Evolutionary conservation across 2,888 invertebrate genomes (phyloP).

Genomic region (Oxytorus armatus): DNA sequence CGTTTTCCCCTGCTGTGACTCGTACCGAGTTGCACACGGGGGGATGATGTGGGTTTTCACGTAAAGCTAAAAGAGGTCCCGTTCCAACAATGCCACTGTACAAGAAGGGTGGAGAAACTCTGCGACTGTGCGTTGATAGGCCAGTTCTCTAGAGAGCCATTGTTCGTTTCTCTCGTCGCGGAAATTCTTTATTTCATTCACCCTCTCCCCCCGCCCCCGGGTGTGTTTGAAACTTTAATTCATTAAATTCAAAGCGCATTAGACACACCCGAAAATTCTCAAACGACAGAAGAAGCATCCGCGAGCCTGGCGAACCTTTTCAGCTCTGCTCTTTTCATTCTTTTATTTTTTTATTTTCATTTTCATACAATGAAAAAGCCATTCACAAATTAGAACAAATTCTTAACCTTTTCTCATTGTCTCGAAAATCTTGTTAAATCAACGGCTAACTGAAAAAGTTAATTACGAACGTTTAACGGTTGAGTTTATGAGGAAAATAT

Average conservation of each 20-base stretch:
- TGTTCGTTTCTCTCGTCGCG: conserved; percentile 46
- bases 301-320: conserved; percentile 6
- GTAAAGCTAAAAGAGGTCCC: conserved; percentile 20
- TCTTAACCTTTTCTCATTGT: no score
- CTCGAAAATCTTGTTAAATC: no score
- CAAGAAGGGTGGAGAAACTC: conserved; percentile 11
- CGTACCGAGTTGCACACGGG: background rate
- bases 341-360: no score
- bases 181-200: conserved; percentile 42
- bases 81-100: conserved; percentile 36
- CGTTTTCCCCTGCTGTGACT: no score
- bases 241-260: conserved; percentile 48
- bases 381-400: background rate
- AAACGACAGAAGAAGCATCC: conserved; percentile 30
- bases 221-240: conserved; percentile 35
- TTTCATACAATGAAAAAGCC: conserved; percentile 17
- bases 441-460: no score
- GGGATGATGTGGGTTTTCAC: conserved; percentile 15
- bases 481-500: no score
- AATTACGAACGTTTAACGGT: no score
- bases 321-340: conserved; percentile 16
- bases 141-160: conserved; percentile 37
- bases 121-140: conserved; percentile 6
- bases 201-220: conserved; percentile 27
- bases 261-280: conserved; percentile 27